phyloP scores from a whole-genome alignment of 2,113 vertebrate genomes.

The Pavo muticus region DNA sequence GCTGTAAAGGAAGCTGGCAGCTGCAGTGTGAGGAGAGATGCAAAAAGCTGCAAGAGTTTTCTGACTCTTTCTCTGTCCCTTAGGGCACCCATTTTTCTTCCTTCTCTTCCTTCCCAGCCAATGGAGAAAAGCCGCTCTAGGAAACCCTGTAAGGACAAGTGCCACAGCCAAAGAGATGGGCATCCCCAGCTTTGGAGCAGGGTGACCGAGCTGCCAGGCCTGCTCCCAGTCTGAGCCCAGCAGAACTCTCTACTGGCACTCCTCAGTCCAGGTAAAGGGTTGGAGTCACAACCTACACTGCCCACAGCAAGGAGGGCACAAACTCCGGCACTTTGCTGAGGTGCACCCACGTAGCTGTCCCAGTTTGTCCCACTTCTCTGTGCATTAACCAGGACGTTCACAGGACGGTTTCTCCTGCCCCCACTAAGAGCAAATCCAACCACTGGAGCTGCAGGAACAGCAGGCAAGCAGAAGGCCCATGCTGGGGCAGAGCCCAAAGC shows the following conservation, averaged over 20 bases:
- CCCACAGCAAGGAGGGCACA: neutral
- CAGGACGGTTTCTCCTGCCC: neutral
- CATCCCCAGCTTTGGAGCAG: neutral
- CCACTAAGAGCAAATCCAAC: neutral
- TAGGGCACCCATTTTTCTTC: neutral
- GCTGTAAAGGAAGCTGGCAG: neutral
- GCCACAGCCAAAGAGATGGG: neutral
- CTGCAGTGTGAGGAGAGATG: neutral
- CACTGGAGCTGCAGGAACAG: neutral
- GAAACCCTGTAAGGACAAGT: neutral
- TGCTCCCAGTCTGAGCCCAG: neutral
- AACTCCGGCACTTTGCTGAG: fast-evolving
- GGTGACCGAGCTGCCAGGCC: fast-evolving
- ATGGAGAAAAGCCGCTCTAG: neutral
- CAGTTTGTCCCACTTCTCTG: neutral
- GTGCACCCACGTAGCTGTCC: neutral
- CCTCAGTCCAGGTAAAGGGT: neutral
- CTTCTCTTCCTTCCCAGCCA: neutral
- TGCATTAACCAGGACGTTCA: neutral
- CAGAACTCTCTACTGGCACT: neutral
- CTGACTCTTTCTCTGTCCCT: neutral
- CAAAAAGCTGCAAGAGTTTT: neutral
- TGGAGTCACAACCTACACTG: neutral
- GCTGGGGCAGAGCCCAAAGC: neutral
- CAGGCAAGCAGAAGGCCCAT: fast-evolving